phyloP scores from a whole-genome alignment of 2,113 vertebrate genomes.

The Mormyrus iriodes region DNA sequence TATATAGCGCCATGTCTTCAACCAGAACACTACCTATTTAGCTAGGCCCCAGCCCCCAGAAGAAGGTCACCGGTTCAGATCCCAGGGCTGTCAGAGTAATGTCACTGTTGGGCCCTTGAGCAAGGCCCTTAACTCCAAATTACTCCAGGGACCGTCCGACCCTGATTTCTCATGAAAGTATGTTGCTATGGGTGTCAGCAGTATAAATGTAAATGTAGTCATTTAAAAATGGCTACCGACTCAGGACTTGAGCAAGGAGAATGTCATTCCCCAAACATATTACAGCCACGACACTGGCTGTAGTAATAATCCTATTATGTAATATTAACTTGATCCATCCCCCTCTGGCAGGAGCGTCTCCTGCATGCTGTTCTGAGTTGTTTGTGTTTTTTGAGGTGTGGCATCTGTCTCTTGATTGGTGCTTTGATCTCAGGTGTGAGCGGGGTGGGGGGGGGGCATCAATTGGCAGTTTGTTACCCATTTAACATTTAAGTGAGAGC shows the following conservation, averaged over 20 bases:
- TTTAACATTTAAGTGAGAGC: conserved; percentile 32
- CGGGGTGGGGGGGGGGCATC: conserved; percentile 11
- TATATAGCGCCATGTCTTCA: neutral
- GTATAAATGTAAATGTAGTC: neutral
- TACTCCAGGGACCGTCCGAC: neutral
- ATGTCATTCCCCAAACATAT: neutral
- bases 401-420: conserved; percentile 10
- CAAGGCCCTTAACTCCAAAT: neutral
- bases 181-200: neutral
- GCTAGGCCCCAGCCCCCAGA: neutral
- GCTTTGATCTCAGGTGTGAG: conserved; percentile 49
- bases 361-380: neutral
- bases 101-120: neutral
- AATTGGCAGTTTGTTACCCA: conserved; percentile 43
- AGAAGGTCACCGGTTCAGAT: neutral
- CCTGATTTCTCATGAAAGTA: neutral
- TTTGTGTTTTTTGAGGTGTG: neutral
- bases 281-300: neutral
- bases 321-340: neutral
- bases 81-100: neutral
- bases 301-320: neutral
- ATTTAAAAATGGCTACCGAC: neutral
- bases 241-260: neutral
- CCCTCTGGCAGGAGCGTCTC: neutral
- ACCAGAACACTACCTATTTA: neutral